phyloP scores from a whole-genome alignment of 2,888 invertebrate species.

The Drosophila falleni region DNA sequence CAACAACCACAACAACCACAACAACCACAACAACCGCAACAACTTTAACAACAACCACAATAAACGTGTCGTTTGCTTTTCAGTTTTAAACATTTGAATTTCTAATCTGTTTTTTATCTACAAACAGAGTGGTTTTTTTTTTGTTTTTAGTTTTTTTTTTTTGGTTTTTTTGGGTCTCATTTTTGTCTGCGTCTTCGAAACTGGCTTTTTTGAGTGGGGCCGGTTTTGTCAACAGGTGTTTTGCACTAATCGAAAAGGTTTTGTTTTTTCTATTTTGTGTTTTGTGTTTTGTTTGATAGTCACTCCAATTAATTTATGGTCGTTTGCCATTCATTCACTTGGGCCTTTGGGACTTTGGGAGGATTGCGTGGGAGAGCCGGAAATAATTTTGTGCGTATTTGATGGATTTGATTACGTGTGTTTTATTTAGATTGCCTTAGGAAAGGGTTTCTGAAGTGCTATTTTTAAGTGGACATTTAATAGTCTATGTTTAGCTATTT shows the following conservation, averaged over 20 bases:
- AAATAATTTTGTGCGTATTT: slow-evolving; percentile 33
- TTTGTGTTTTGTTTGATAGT: slow-evolving; percentile 58
- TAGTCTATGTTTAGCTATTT: not conserved
- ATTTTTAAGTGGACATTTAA: not conserved
- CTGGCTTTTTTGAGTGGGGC: slow-evolving; percentile 61
- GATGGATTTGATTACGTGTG: slow-evolving; percentile 1
- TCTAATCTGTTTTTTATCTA: slow-evolving; percentile 77
- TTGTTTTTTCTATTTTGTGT: slow-evolving; percentile 23
- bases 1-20: too few species aligned
- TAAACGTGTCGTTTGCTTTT: slow-evolving; percentile 29
- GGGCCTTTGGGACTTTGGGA: not conserved
- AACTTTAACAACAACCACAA: not conserved
- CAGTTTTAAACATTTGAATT: slow-evolving; percentile 69
- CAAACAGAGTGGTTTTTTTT: slow-evolving; percentile 26
- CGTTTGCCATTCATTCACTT: slow-evolving; percentile 46
- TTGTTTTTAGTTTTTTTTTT: slow-evolving; percentile 35
- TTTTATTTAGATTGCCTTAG: not conserved
- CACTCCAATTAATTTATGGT: slow-evolving; percentile 73
- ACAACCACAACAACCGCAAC: not conserved
- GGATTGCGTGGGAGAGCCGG: slow-evolving; percentile 57
- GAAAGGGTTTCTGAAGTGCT: slow-evolving; percentile 6
- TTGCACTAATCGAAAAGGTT: slow-evolving; percentile 73
- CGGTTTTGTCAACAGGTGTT: slow-evolving; percentile 76
- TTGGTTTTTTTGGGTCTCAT: slow-evolving; percentile 33
- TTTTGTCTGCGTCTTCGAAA: slow-evolving; percentile 56